A percentile compares a stretch with the other conserved stretches of the same genome.
These are phyloP conservation scores for Drosophila sechellia DNA, from an alignment of 1,140 invertebrate genomes.

Conservation along the genomic window DNA sequence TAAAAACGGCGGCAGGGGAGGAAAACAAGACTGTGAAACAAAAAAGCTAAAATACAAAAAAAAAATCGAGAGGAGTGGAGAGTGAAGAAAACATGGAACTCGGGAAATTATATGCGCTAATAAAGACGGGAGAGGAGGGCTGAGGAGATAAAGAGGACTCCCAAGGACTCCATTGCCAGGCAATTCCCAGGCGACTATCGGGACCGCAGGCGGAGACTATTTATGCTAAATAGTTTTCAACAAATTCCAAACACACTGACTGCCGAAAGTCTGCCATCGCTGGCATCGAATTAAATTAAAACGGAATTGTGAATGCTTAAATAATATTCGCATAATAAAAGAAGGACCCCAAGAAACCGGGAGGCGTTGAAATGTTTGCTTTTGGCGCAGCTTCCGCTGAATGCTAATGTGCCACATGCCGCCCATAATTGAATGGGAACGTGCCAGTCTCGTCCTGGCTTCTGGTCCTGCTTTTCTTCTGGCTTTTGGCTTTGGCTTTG, in stretches of 20 bases:
- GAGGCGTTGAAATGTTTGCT: constrained; percentile 74
- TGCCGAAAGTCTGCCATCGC: constrained; percentile 15
- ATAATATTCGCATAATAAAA: constrained; percentile 70
- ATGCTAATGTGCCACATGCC: constrained; percentile 72
- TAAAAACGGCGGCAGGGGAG: constrained; percentile 18
- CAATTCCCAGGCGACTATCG: constrained; percentile 59
- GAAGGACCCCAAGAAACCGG: constrained; percentile 31
- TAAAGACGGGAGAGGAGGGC: constrained; percentile 26
- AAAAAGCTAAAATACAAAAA: not conserved
- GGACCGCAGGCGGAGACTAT: constrained; percentile 69
- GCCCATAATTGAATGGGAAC: constrained; percentile 78
- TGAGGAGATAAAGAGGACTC: constrained; percentile 13
- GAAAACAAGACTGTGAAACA: constrained; percentile 37
- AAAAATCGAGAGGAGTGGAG: not conserved
- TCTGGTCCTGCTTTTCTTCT: constrained; percentile 8
- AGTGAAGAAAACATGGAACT: constrained; percentile 19
- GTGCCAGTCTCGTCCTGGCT: constrained; percentile 54
- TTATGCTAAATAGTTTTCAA: constrained; percentile 79
- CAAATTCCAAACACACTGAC: constrained; percentile 44
- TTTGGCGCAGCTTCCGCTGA: constrained; percentile 67
- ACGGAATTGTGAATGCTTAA: constrained; percentile 76
- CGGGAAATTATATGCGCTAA: constrained; percentile 57
- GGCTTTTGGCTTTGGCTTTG: constrained; percentile 4
- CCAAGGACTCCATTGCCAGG: constrained; percentile 34
- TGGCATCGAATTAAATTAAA: constrained; percentile 74